These are phyloP conservation scores for Choloepus didactylus DNA, from an alignment of 2,797 vertebrate species.

Conservation along the genomic window DNA sequence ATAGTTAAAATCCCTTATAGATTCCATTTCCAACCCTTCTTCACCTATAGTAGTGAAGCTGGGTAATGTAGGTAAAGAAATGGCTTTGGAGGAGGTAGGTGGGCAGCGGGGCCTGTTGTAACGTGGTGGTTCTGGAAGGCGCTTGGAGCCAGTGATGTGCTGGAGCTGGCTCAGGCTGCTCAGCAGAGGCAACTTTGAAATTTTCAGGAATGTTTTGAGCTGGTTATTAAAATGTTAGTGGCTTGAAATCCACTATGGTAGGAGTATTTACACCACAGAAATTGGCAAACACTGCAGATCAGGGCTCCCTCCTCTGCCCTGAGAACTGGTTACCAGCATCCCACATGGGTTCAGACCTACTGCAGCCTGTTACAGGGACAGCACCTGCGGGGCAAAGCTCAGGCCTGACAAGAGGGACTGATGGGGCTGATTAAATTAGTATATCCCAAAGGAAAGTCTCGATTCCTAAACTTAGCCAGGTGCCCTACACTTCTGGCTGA, in stretches of 20 bases:
- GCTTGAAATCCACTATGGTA: neutral
- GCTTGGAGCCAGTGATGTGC: neutral
- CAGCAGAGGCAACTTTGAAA: rapidly evolving
- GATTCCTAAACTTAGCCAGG: neutral
- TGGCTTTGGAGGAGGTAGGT: rapidly evolving
- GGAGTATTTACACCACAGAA: neutral
- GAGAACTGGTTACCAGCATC: neutral
- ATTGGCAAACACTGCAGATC: neutral
- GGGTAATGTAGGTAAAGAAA: neutral
- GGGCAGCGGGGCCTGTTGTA: rapidly evolving
- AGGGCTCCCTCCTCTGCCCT: neutral
- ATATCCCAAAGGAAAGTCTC: neutral
- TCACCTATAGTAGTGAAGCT: rapidly evolving
- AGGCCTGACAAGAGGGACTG: neutral
- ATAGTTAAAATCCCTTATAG: neutral
- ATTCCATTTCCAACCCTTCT: neutral
- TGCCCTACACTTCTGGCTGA: neutral
- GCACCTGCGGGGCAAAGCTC: neutral
- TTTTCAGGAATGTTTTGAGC: neutral
- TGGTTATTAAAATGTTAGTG: neutral
- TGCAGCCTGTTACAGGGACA: too few relatives aligned
- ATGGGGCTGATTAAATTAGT: neutral
- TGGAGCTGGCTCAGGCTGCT: neutral
- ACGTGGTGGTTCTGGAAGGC: neutral
- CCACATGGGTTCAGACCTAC: too few relatives aligned